Conservation (phyloP, 2,888 invertebrate genomes). For the Hipparchia semele region DNA sequence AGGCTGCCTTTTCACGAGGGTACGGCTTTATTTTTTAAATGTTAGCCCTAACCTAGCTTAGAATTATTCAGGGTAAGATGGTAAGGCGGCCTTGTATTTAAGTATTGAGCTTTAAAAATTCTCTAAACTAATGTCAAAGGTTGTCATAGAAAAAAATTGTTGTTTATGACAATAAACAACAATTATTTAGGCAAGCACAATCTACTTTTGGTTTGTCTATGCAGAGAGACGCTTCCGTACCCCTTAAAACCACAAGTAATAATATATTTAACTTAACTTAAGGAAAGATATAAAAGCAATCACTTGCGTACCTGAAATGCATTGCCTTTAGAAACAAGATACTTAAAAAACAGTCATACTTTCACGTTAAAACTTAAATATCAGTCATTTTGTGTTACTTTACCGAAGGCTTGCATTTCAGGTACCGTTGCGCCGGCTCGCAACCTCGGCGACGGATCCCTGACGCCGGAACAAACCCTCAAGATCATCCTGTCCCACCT, state of each 20-base stretch:
- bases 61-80: no score
- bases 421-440: conserved; percentile 96
- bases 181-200: neutral
- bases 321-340: conserved; percentile 57
- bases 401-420: conserved; percentile 86
- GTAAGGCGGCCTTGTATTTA: no score
- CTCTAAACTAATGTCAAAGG: no score
- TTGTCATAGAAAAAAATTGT: no score
- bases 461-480: conserved; percentile 91
- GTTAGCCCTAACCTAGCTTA: no score
- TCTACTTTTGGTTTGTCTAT: neutral
- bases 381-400: conserved; percentile 28
- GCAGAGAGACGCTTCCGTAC: neutral
- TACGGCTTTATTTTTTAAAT: no score
- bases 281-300: conserved; percentile 7
- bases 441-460: conserved; percentile 87
- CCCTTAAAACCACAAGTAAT: neutral
- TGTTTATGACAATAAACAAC: neutral
- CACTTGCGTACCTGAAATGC: conserved; percentile 76
- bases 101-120: no score
- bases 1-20: neutral
- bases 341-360: conserved; percentile 29
- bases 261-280: neutral
- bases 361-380: conserved; percentile 31
- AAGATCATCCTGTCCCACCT: conserved; percentile 94